Conservation (phyloP, 2,113 vertebrate genomes). For the Sinocyclocheilus anshuiensis region DNA sequence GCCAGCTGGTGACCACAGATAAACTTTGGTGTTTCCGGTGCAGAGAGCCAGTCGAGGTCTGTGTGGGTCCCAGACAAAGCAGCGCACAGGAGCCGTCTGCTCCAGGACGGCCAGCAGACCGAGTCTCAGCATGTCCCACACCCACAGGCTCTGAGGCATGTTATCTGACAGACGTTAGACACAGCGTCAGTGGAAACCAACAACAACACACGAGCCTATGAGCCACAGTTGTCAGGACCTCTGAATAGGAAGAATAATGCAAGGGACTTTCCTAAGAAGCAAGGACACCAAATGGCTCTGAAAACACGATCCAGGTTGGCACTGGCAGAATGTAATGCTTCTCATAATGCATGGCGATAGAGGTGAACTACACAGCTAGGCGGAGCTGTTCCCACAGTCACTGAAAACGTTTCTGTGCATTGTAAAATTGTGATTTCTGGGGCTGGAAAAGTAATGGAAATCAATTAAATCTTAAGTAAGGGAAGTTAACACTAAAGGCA, state of each 20-base stretch:
- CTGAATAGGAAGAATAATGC: conserved; percentile 9
- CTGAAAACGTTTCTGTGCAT: too few species aligned
- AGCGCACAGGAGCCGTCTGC: conserved; percentile 81
- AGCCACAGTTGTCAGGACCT: conserved; percentile 40
- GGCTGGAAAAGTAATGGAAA: too few species aligned
- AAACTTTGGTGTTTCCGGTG: conserved; percentile 82
- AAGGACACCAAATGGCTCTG: conserved; percentile 48
- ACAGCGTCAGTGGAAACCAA: conserved; percentile 29
- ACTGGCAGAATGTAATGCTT: conserved; percentile 9
- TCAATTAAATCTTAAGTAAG: too few species aligned
- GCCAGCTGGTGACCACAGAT: conserved; percentile 88
- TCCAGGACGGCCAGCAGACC: conserved; percentile 83
- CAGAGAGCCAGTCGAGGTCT: conserved; percentile 87
- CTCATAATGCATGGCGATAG: background rate
- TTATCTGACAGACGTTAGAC: conserved; percentile 77
- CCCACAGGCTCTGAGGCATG: conserved; percentile 84
- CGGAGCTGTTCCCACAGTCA: background rate
- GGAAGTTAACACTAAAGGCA: too few species aligned
- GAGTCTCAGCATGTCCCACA: conserved; percentile 91
- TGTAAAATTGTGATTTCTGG: too few species aligned
- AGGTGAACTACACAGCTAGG: background rate
- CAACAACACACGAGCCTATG: conserved; percentile 26
- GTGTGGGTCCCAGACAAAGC: conserved; percentile 89
- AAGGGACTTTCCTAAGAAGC: conserved; percentile 49
- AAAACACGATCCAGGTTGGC: conserved; percentile 27